phyloP scores from a whole-genome alignment of 2,888 invertebrate genomes.

The Yponomeuta plumbellus region DNA sequence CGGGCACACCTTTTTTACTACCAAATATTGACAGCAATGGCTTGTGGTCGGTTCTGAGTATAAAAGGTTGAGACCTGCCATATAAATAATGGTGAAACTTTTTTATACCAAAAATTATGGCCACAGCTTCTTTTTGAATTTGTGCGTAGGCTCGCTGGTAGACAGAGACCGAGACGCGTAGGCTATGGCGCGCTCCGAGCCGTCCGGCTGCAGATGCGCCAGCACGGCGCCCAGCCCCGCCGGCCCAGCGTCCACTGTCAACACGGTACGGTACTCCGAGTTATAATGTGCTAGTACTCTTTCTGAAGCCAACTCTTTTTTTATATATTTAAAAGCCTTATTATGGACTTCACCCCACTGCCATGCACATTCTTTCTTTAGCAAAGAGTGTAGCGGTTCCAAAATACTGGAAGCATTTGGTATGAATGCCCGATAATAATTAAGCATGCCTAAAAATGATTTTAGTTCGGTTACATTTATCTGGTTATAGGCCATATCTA shows the following conservation, averaged over 20 bases:
- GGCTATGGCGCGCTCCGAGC: too few relatives aligned
- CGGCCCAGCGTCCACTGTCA: too few relatives aligned
- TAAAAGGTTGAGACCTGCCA: conserved; percentile 8
- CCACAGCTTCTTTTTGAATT: too few relatives aligned
- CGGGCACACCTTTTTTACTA: conserved; percentile 11
- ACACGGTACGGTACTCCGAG: too few relatives aligned
- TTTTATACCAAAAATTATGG: conserved; percentile 14
- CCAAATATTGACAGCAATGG: conserved; percentile 14
- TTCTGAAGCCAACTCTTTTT: too few relatives aligned
- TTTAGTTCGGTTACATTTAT: conserved; percentile 16
- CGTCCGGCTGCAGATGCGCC: too few relatives aligned
- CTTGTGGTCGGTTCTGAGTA: conserved; percentile 12
- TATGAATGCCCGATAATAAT: conserved; percentile 21
- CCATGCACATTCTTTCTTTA: conserved; percentile 20
- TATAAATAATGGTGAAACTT: conserved; percentile 14
- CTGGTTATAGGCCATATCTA: conserved; percentile 19
- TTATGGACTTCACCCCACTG: too few relatives aligned
- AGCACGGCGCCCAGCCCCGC: too few relatives aligned
- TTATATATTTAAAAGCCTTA: too few relatives aligned
- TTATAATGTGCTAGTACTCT: too few relatives aligned
- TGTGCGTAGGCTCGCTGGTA: too few relatives aligned
- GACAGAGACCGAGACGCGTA: too few relatives aligned
- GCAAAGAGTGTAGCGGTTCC: conserved; percentile 16
- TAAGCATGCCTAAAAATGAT: conserved; percentile 21
- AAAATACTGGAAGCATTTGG: conserved; percentile 20